Percentiles rank a stretch among this genome's conserved stretches.
phyloP scores from a whole-genome alignment of 2,797 vertebrate genomes.

The Semotilus atromaculatus region DNA sequence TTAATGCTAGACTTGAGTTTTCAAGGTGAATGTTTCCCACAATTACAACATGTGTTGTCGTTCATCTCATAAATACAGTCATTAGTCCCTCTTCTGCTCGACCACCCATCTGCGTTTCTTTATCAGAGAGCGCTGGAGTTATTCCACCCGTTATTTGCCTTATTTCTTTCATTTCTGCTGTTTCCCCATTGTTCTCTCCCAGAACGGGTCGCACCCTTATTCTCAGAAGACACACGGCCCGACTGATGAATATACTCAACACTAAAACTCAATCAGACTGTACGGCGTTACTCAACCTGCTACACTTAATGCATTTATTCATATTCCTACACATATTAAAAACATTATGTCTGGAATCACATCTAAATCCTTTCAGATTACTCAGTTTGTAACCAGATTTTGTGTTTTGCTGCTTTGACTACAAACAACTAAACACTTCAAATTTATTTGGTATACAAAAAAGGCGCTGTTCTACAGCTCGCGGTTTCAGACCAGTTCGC shows the following conservation, averaged over 20 bases:
- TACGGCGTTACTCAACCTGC: too few relatives aligned
- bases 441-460: not conserved
- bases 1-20: not conserved
- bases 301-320: too few relatives aligned
- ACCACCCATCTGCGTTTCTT: slow-evolving; percentile 12
- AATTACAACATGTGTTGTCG: not conserved
- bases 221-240: not conserved
- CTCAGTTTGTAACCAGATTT: not conserved
- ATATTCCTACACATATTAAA: not conserved
- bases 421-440: not conserved
- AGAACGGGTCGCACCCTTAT: not conserved
- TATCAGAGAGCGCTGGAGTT: not conserved
- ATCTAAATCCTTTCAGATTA: not conserved
- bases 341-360: not conserved
- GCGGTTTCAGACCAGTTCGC: too few relatives aligned
- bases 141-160: not conserved
- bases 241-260: not conserved
- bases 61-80: not conserved
- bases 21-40: not conserved
- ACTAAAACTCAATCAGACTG: not conserved
- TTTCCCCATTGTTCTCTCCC: not conserved
- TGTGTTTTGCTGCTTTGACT: too few relatives aligned
- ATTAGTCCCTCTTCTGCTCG: not conserved
- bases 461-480: too few relatives aligned
- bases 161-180: too few relatives aligned